Percentiles rank a stretch among this genome's conserved stretches.
Conservation (phyloP, 2,797 vertebrate genomes). For the Poeciliopsis paucimaculata region DNA sequence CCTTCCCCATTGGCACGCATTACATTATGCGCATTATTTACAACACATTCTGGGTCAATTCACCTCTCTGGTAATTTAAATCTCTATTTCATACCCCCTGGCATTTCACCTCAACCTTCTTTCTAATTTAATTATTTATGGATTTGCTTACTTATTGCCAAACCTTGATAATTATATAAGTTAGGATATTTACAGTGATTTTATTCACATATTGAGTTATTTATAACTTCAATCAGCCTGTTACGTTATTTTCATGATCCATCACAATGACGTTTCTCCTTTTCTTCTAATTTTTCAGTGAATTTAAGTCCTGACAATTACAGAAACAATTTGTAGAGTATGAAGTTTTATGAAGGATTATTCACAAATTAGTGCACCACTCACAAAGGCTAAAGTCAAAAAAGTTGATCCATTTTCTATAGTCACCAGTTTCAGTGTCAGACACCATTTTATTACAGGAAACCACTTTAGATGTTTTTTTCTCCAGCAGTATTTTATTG, state of each 20-base stretch:
- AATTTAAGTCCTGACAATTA: neutral
- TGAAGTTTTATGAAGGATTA: neutral
- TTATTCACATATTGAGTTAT: neutral
- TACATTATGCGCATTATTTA: no score
- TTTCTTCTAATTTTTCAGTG: neutral
- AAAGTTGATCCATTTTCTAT: neutral
- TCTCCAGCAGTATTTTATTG: slow-evolving; percentile 4
- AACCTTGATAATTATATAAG: neutral
- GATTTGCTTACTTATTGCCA: neutral
- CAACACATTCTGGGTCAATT: neutral
- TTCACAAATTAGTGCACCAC: neutral
- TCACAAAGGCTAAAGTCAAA: neutral
- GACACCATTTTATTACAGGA: neutral
- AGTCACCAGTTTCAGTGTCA: neutral
- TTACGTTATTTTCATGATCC: no score
- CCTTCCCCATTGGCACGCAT: neutral
- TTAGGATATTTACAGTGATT: neutral
- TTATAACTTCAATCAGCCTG: neutral
- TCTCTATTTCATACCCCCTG: neutral
- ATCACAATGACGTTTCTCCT: neutral
- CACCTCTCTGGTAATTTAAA: neutral
- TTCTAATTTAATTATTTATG: neutral
- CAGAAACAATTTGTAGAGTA: no score
- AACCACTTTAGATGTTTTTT: neutral
- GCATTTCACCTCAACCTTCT: neutral